Percentiles rank a stretch among this genome's conserved stretches.
Conservation (phyloP, 2,113 vertebrate genomes). For the Callocephalon fimbriatum region DNA sequence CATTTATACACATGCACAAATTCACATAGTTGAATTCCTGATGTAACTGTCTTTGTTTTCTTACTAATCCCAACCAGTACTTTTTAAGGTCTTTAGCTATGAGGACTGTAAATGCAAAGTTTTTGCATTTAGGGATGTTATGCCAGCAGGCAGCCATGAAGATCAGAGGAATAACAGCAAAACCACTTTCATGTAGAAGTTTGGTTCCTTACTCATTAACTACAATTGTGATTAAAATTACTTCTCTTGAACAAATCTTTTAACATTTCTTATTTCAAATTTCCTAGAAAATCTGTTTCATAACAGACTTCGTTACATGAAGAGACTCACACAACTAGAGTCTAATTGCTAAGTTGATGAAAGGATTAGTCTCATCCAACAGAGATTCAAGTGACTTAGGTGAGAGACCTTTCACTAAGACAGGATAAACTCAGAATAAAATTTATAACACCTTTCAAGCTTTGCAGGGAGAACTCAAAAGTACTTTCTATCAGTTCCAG, state of each 20-base stretch:
- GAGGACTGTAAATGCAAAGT: neutral
- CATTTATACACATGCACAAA: neutral
- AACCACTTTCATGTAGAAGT: neutral
- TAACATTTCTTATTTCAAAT: neutral
- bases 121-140: neutral
- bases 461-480: neutral
- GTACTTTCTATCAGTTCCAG: neutral
- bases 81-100: neutral
- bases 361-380: constrained; percentile 1
- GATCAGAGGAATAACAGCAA: constrained; percentile 20
- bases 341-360: neutral
- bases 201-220: neutral
- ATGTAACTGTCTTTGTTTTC: neutral
- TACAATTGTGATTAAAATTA: constrained; percentile 7
- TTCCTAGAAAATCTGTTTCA: constrained; percentile 9
- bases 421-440: constrained; percentile 2
- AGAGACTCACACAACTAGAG: neutral
- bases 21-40: neutral
- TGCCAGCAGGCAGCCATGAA: neutral
- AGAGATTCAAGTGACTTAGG: neutral
- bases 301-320: neutral
- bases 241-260: neutral
- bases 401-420: neutral
- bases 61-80: neutral
- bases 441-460: neutral